Evolutionary conservation across 1,140 invertebrate genomes (phyloP).

Genomic region (Aphis craccivora): DNA sequence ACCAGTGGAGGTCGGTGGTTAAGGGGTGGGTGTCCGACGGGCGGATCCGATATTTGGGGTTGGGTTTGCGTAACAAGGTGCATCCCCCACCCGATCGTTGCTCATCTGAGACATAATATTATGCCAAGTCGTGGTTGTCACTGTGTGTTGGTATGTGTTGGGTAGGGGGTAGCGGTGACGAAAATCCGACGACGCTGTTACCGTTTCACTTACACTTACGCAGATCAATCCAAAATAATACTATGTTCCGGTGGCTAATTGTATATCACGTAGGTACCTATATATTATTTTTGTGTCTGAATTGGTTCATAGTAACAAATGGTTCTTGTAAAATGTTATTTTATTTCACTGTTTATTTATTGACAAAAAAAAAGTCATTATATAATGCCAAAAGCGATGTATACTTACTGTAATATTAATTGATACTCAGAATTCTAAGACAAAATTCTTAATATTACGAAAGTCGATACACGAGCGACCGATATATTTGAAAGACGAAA

Average conservation of each 20-base stretch:
- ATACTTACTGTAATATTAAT: background rate
- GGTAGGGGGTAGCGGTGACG: accelerated
- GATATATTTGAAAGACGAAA: background rate
- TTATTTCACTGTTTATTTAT: background rate
- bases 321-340: background rate
- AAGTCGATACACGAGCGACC: background rate
- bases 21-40: background rate
- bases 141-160: too few species aligned
- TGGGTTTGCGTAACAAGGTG: background rate
- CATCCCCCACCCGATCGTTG: background rate
- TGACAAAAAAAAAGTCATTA: too few species aligned
- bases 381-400: background rate
- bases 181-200: background rate
- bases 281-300: background rate
- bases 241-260: too few species aligned
- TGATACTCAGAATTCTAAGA: background rate
- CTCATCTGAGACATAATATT: background rate
- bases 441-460: background rate
- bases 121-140: background rate
- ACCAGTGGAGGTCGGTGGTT: background rate
- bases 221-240: background rate
- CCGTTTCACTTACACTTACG: accelerated
- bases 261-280: background rate
- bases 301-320: background rate
- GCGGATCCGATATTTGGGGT: background rate